These are phyloP conservation scores for Liparis tanakae DNA, from an alignment of 2,797 vertebrate genomes.

Conservation along the genomic window DNA sequence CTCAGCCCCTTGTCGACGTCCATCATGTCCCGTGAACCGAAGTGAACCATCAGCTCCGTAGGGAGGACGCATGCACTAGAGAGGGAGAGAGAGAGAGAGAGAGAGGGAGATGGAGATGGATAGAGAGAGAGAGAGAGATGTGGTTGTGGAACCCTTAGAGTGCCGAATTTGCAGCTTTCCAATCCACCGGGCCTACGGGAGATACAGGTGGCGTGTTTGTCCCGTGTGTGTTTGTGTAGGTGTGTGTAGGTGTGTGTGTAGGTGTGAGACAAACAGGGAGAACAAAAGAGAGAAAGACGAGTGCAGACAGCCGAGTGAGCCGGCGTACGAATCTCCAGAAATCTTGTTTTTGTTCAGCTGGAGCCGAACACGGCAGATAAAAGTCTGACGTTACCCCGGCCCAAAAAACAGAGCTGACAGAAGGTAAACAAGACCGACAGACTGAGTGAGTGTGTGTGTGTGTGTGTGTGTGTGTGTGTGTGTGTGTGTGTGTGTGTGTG, in stretches of 20 bases:
- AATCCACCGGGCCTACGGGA: conserved; percentile 25
- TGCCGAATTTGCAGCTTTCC: conserved; percentile 23
- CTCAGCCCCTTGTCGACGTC: neutral
- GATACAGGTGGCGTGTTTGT: conserved; percentile 38
- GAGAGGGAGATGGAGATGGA: too few relatives aligned
- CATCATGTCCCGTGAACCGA: conserved; percentile 11
- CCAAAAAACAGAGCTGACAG: conserved; percentile 41
- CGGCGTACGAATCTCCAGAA: conserved; percentile 28
- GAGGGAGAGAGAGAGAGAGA: conserved; percentile 5
- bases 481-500: conserved; percentile 22
- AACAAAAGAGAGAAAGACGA: neutral
- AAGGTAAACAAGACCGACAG: conserved; percentile 45
- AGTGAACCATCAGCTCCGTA: conserved; percentile 17
- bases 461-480: conserved; percentile 21
- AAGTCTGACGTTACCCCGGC: conserved; percentile 38
- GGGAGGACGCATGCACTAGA: conserved; percentile 20
- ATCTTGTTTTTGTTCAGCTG: conserved; percentile 36
- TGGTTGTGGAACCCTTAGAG: conserved; percentile 10
- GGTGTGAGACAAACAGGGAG: neutral
- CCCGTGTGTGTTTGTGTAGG: neutral
- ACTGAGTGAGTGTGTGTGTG: conserved; percentile 15
- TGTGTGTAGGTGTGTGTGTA: neutral
- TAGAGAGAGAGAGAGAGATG: too few relatives aligned
- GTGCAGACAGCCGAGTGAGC: neutral
- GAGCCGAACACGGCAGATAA: conserved; percentile 33